Conservation (phyloP, 2,888 invertebrate genomes). For the Athalia cordata region DNA sequence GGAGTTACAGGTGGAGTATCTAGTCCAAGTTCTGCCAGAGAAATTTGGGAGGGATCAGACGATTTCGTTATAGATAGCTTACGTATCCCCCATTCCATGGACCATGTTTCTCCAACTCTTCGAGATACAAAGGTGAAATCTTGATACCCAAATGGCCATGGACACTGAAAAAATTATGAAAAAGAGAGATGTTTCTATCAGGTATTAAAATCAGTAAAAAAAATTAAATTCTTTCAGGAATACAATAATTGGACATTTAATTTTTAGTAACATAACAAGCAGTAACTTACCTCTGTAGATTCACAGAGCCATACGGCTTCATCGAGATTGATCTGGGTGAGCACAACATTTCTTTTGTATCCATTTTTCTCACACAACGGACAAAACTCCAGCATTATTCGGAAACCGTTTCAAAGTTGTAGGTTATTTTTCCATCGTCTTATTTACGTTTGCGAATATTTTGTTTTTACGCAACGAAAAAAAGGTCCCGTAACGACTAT, state of each 20-base stretch:
- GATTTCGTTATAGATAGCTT: conserved; percentile 32
- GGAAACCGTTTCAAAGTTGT: background rate
- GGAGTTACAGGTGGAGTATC: conserved; percentile 61
- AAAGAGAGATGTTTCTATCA: background rate
- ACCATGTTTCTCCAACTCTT: conserved; percentile 48
- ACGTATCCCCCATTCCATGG: conserved; percentile 46
- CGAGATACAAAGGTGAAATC: conserved; percentile 47
- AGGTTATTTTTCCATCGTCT: conserved; percentile 40
- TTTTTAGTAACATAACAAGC: background rate
- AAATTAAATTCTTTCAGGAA: background rate
- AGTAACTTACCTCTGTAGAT: conserved; percentile 57
- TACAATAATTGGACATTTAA: background rate
- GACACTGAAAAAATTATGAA: conserved; percentile 49
- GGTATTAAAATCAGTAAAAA: background rate
- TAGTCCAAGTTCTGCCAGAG: conserved; percentile 52
- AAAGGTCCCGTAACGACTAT: background rate
- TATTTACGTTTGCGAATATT: conserved; percentile 28
- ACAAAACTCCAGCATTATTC: conserved; percentile 63
- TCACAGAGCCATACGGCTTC: conserved; percentile 65
- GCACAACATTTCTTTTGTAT: conserved; percentile 56
- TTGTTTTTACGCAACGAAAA: background rate
- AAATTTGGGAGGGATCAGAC: conserved; percentile 46
- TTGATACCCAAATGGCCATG: conserved; percentile 53
- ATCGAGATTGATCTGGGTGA: conserved; percentile 62
- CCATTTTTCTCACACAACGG: conserved; percentile 65